Percentiles rank a stretch among this genome's conserved stretches.
These are phyloP conservation scores for Hylaeus anthracinus DNA, from an alignment of 1,140 invertebrate genomes.

Conservation along the genomic window DNA sequence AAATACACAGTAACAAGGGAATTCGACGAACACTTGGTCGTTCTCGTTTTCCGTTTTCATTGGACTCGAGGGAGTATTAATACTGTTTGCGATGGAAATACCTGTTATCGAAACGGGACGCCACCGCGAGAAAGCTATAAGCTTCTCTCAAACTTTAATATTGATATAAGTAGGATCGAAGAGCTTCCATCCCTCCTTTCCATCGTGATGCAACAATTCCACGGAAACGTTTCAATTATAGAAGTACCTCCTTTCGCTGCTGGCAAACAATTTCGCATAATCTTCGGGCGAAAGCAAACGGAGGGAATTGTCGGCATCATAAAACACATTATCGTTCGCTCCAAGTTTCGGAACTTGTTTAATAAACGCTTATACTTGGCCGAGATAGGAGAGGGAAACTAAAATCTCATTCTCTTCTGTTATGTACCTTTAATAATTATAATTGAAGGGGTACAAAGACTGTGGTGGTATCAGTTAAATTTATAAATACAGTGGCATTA, in stretches of 20 bases:
- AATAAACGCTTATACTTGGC: too few species aligned
- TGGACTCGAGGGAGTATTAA: background rate
- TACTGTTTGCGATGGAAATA: background rate
- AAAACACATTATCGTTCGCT: background rate
- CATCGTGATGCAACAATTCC: background rate
- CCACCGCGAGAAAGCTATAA: background rate
- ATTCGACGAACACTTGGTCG: background rate
- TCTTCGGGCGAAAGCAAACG: background rate
- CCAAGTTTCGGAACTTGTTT: too few species aligned
- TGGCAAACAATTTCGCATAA: background rate
- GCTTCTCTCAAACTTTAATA: background rate
- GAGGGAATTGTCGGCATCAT: background rate
- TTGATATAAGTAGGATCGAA: constrained; percentile 9
- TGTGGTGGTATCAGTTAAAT: too few species aligned
- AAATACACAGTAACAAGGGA: background rate
- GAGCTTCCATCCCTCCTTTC: too few species aligned
- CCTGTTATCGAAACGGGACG: background rate
- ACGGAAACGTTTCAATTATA: background rate
- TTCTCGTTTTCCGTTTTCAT: background rate
- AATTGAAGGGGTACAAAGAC: too few species aligned
- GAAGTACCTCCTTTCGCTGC: background rate
- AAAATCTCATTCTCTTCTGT: too few species aligned
- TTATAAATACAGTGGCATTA: too few species aligned
- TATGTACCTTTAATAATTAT: too few species aligned
- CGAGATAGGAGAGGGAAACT: too few species aligned